Conservation (phyloP, 2,797 vertebrate species). For the Champsocephalus esox region DNA sequence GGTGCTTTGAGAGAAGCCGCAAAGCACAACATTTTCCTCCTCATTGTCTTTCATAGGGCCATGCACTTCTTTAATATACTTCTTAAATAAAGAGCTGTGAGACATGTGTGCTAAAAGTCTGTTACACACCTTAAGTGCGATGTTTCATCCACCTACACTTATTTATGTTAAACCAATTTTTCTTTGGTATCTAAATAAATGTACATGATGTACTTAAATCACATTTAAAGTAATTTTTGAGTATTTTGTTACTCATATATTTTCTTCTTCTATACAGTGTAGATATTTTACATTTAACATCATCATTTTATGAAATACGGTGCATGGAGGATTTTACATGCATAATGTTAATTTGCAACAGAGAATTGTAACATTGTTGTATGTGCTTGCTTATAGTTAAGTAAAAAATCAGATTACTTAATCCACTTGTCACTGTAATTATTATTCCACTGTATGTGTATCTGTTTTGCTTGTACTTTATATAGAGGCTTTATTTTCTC, state of each 20-base stretch:
- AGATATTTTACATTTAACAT: too few relatives aligned
- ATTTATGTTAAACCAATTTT: background rate
- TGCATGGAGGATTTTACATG: too few relatives aligned
- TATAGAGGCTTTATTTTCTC: background rate
- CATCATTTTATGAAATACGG: too few relatives aligned
- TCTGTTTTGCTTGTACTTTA: constrained; percentile 6
- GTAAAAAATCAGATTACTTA: background rate
- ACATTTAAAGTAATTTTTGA: too few relatives aligned
- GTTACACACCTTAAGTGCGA: background rate
- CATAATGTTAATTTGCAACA: too few relatives aligned
- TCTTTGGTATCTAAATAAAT: too few relatives aligned
- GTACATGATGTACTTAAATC: too few relatives aligned
- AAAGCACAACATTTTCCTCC: constrained; percentile 22
- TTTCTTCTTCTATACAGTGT: too few relatives aligned
- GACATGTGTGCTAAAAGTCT: too few relatives aligned
- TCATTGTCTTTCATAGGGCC: constrained; percentile 13
- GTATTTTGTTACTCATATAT: too few relatives aligned
- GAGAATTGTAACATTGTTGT: background rate
- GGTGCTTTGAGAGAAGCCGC: constrained; percentile 33
- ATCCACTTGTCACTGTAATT: background rate
- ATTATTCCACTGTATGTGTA: background rate
- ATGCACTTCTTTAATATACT: constrained; percentile 2
- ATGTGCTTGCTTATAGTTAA: background rate
- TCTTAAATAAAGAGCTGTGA: constrained; percentile 13
- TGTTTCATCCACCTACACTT: background rate